Base-by-base conservation (phyloP, 2,888 invertebrate genomes). In the Tiliacea aurago region DNA sequence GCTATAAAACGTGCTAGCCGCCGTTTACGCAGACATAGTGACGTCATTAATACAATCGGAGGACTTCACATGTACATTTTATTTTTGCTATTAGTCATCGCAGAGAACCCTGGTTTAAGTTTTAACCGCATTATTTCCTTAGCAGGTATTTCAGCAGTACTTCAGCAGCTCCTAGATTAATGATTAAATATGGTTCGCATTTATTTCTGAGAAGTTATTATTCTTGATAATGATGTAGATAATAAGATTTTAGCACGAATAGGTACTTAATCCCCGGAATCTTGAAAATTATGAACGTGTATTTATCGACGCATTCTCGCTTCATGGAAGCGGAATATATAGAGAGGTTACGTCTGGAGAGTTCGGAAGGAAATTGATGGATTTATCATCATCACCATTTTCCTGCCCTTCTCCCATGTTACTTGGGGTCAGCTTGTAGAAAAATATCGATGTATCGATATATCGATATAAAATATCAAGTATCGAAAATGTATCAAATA, bases 1-100 rank as follows among this genome's bases (percentile, higher is more conserved):
- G 75, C 78, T 70, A 65, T 80, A 80, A 85, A 84, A 76, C 73
- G 77, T 80, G 65, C 70, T 62, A 37, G 76, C 78, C 66, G 59
- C 70, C 72, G 68, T 58, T 72, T 70, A 74, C 73, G 80, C 71
- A 76, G 56, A 66, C 73, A 41, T 55, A 18, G 37, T 85, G 83
- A 83, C 84, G 85, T 81, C 76, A 83, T 43, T 53, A 53, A 65
- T 70, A 72, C 49, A 55, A 63, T 78, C 72, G 71, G 64, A 78
- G 75, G 76, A 79, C 62, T 78, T 63, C 45, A 71, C 59, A 72
- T 71, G 71, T 59, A 58, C 43, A 55, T 49, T 51, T 47, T 41
- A n/a, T 73, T 76, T 71, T 66, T 28, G 13, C 13, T 55, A 71
- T 71, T 76, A 76, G 41, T 67, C 77, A 70, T 61, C 13, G 37